A percentile compares a stretch with the other conserved stretches of the same genome.
These are phyloP conservation scores for Neolamprologus kungweensis DNA, from an alignment of 2,113 vertebrate species.

Conservation along the genomic window DNA sequence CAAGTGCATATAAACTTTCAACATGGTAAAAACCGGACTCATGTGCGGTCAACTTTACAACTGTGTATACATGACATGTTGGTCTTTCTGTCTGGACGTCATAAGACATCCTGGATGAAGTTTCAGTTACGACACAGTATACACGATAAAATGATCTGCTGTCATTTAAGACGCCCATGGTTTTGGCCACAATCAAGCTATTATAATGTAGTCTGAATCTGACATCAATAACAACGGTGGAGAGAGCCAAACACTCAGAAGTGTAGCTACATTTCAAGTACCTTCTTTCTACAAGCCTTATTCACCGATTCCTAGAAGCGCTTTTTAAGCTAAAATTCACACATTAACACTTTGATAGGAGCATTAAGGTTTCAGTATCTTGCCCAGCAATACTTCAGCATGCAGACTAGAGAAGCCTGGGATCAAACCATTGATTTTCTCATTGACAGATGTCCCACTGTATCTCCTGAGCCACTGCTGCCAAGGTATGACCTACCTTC, in stretches of 20 bases:
- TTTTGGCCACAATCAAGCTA: not conserved
- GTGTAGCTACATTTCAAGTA: not conserved
- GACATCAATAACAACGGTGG: accelerated
- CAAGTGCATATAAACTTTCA: not conserved
- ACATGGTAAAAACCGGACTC: accelerated
- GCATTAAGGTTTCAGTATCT: not conserved
- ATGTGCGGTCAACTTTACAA: not conserved
- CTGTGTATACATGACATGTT: not conserved
- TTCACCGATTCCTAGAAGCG: not conserved
- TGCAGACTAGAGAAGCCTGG: not conserved
- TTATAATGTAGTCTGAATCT: not conserved
- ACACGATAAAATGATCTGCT: not conserved
- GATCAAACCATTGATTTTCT: accelerated
- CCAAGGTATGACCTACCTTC: not conserved
- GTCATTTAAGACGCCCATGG: not conserved
- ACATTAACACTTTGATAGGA: not conserved
- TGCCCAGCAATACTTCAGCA: not conserved
- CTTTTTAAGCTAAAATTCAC: not conserved
- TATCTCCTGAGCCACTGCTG: not conserved
- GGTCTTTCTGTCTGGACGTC: not conserved
- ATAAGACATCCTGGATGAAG: not conserved
- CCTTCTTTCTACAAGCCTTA: not conserved
- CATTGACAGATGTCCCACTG: not conserved
- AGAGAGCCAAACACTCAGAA: not conserved
- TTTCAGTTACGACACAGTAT: not conserved